A percentile compares a stretch with the other conserved stretches of the same genome.
Conservation (phyloP, 2,888 invertebrate species). For the Dyspetes luteomarginatus region DNA sequence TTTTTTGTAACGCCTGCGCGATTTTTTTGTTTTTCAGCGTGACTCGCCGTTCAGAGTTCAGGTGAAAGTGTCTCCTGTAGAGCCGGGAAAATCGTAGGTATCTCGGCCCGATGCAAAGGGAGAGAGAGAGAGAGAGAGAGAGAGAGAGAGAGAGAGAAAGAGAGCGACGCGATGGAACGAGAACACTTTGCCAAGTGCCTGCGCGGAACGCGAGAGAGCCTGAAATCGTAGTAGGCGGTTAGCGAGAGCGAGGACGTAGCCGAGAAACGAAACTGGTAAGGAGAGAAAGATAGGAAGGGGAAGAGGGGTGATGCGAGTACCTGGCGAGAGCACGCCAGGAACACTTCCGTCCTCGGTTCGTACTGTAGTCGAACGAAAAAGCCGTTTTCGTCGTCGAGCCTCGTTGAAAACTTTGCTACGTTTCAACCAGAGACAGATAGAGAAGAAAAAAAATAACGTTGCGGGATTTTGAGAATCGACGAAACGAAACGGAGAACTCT, state of each 20-base stretch:
- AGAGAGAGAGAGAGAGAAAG: constrained; percentile 7
- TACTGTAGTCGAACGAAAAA: constrained; percentile 13
- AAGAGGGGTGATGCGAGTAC: constrained; percentile 37
- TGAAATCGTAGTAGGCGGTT: constrained; percentile 39
- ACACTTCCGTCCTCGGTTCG: constrained; percentile 57
- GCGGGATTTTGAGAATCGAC: constrained; percentile 54
- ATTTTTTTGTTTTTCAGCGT: no score
- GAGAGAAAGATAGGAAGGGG: constrained; percentile 37
- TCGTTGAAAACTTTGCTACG: constrained; percentile 2
- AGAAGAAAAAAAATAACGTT: no score
- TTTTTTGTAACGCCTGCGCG: no score
- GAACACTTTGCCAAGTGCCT: constrained; percentile 42
- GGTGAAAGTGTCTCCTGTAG: no score
- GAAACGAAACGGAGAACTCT: constrained; percentile 58
- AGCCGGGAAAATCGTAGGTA: no score
- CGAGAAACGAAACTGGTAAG: constrained; percentile 32
- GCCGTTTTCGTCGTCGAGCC: constrained; percentile 31
- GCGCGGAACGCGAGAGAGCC: constrained; percentile 29
- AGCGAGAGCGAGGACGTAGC: constrained; percentile 27
- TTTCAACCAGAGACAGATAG: no score
- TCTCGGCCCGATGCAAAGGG: neutral
- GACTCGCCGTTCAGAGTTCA: no score
- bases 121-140: constrained; percentile 5
- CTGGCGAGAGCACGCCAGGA: constrained; percentile 59
- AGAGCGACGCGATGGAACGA: constrained; percentile 46